A percentile compares a stretch with the other conserved stretches of the same genome.
Evolutionary conservation across 2,888 invertebrate genomes (phyloP).

Genomic region (Aethes cnicana): DNA sequence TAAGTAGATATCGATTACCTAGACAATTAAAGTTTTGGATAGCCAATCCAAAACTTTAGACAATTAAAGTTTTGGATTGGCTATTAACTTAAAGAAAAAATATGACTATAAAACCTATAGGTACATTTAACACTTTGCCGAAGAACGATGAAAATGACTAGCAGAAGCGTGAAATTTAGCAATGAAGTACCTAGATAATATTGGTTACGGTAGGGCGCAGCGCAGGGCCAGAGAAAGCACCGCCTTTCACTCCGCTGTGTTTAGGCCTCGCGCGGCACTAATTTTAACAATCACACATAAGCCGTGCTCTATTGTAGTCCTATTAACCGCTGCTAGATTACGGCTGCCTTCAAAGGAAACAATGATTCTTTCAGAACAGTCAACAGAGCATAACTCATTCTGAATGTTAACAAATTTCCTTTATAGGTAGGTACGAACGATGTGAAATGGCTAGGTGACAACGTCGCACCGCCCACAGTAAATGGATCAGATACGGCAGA

Average conservation of each 20-base stretch:
- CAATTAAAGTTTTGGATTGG: no score
- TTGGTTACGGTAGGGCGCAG: slow-evolving; percentile 63
- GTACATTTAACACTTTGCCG: no score
- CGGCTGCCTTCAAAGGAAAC: slow-evolving; percentile 6
- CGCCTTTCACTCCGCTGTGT: slow-evolving; percentile 72
- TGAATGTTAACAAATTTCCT: background rate
- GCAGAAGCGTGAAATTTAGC: slow-evolving; percentile 73
- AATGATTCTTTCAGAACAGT: slow-evolving; percentile 25
- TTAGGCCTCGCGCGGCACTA: slow-evolving; percentile 52
- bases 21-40: no score
- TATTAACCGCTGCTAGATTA: slow-evolving; percentile 16
- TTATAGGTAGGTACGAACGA: background rate
- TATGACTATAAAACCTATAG: no score
- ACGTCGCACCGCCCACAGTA: background rate
- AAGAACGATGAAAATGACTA: no score
- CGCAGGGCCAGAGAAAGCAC: slow-evolving; percentile 78
- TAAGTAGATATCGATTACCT: no score
- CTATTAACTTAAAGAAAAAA: no score
- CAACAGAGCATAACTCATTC: slow-evolving; percentile 15
- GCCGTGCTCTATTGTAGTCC: slow-evolving; percentile 43
- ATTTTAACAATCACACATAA: slow-evolving; percentile 69
- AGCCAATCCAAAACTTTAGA: no score
- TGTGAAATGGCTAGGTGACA: background rate
- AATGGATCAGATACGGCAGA: slow-evolving; percentile 11
- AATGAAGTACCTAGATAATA: slow-evolving; percentile 56